Base-by-base conservation (phyloP, 2,888 invertebrate species). In the Leucozona laternaria region DNA sequence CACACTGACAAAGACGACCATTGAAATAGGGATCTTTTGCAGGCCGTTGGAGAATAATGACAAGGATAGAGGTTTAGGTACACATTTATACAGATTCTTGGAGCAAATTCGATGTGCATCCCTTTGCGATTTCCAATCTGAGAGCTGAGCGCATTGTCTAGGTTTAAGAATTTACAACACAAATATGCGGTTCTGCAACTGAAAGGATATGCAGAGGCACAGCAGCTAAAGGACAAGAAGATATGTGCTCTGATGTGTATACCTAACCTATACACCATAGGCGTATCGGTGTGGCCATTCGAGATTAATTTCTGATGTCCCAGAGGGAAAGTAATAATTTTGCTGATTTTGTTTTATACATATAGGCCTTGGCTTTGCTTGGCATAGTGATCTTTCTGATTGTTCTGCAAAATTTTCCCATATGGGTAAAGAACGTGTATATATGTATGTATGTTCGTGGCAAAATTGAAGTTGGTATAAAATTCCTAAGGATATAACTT, bases 291-390 rank as follows among this genome's bases (percentile, higher is more conserved):
- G 78, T 71, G 78, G 70, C 70, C 55, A 66, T 73, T 45, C 57
- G 58, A 82, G 73, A 86, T 79, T 79, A 86, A 86, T 86, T 75
- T 82, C 71, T 64, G 70, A 81, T 86, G 77, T 86, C 68, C 68
- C 82, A 82, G 79, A 72, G 71, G 75, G 40, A 79, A 79, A 82
- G 75, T 79, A 86, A 86, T 86, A 86, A 86, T 86, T 86, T 86
- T 82, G 78, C 43, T 77, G 82, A 86, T 78, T 86, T 79, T 82
- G 75, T 79, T 82, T 82, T 79, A 60, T 75, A 25, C 45, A 31
- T 17, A 22, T 60, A 20, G 64, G 7, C 48, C 48, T 22, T 17
- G 13, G 11, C 15, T 15, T 22, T 37, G 15, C 7, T 37, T 37
- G 8, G 60, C 5, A 37, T 34, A 7, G 58, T 37, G 20, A 58